Evolutionary conservation across 1,140 invertebrate species (phyloP).

Genomic region (Formica exsecta): DNA sequence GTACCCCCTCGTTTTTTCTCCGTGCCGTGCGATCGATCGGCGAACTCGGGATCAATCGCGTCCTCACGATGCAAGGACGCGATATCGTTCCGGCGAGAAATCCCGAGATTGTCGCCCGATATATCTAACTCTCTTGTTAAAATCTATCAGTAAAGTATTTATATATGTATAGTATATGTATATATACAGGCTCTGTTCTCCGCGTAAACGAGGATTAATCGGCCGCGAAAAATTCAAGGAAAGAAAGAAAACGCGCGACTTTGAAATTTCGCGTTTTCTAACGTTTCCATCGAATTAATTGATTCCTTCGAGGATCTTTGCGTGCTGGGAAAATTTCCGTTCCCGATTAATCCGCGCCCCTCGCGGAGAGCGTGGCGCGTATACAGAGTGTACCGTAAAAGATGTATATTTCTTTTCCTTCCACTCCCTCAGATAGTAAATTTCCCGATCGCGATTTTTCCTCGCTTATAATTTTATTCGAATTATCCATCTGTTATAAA

Average conservation of each 20-base stretch:
- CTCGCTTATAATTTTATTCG: not conserved
- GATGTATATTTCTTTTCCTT: not conserved
- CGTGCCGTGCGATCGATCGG: not conserved
- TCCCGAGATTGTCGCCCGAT: not conserved
- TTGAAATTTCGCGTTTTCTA: too few species aligned
- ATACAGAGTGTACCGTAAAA: slow-evolving; percentile 16
- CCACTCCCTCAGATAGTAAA: too few species aligned
- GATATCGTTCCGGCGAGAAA: not conserved
- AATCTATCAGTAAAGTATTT: slow-evolving; percentile 58
- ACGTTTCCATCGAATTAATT: too few species aligned
- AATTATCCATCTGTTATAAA: not conserved
- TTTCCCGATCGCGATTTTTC: too few species aligned
- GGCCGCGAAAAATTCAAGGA: not conserved
- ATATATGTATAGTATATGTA: slow-evolving; percentile 50
- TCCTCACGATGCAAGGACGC: not conserved
- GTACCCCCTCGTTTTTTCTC: not conserved
- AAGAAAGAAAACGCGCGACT: too few species aligned
- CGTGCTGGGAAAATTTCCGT: too few species aligned
- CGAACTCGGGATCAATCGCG: not conserved
- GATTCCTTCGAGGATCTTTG: too few species aligned
- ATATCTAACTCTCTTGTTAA: slow-evolving; percentile 37
- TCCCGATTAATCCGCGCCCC: too few species aligned
- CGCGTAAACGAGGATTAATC: slow-evolving; percentile 25
- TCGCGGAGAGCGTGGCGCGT: slow-evolving; percentile 1
- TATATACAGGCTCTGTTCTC: slow-evolving; percentile 20